Conservation (phyloP, 2,888 invertebrate genomes). For the Pachycephus smyrnensis region DNA sequence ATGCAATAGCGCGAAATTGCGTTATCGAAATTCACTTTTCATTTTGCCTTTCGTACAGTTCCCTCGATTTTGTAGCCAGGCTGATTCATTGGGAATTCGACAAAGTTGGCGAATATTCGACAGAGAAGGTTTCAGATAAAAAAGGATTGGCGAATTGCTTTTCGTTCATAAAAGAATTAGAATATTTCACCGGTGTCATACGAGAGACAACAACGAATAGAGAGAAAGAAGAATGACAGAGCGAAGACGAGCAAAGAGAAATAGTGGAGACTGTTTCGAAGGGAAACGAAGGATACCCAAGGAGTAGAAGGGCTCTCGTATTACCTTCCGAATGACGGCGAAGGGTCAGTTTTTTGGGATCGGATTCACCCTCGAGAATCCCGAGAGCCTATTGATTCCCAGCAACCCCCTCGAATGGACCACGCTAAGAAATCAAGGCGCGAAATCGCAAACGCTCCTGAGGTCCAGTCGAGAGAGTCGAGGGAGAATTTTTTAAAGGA, state of each 20-base stretch:
- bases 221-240: background rate
- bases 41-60: conserved; percentile 28
- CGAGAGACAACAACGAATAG: background rate
- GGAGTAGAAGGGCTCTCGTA: background rate
- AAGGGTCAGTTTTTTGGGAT: background rate
- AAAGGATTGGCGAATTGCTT: too few species aligned
- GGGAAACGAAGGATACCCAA: background rate
- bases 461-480: conserved; percentile 31
- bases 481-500: conserved; percentile 38
- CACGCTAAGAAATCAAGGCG: conserved; percentile 44
- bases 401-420: conserved; percentile 27
- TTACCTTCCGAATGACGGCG: background rate
- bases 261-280: background rate
- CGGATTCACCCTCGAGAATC: background rate
- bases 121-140: background rate
- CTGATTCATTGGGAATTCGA: background rate
- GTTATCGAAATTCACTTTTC: conserved; percentile 57
- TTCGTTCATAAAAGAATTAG: background rate
- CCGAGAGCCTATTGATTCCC: background rate
- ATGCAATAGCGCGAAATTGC: conserved; percentile 51
- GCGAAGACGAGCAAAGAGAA: background rate
- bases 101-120: background rate
- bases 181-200: background rate
- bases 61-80: background rate
- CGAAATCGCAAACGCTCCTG: conserved; percentile 45